Percentiles rank a stretch among this genome's conserved stretches.
These are phyloP conservation scores for Bactericera cockerelli DNA, from an alignment of 1,140 invertebrate genomes.

Conservation along the genomic window DNA sequence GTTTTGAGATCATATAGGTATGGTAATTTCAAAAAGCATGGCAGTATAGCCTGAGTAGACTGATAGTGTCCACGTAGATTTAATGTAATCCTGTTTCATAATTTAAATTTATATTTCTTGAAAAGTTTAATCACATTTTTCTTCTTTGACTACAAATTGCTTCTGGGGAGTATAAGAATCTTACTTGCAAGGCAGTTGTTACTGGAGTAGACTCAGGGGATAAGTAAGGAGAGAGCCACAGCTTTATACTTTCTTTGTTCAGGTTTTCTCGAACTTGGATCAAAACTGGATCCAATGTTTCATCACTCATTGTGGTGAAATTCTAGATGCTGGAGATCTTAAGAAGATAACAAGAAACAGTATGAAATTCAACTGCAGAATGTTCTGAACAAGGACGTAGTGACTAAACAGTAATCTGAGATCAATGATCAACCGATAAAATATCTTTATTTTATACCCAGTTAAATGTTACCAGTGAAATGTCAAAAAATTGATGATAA, in stretches of 20 bases:
- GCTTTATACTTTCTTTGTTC: not conserved
- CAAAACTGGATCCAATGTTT: not conserved
- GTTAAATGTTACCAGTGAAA: not conserved
- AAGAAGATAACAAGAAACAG: not conserved
- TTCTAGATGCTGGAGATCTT: not conserved
- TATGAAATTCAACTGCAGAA: not conserved
- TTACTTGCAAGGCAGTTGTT: not conserved
- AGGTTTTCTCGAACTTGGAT: not conserved
- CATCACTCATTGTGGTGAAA: not conserved
- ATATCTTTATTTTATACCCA: not conserved
- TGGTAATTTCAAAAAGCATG: too few species aligned
- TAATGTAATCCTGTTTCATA: too few species aligned
- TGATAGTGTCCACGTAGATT: too few species aligned
- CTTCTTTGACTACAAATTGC: too few species aligned
- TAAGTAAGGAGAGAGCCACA: not conserved
- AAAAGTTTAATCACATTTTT: too few species aligned
- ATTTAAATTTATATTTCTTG: too few species aligned
- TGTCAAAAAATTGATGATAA: not conserved
- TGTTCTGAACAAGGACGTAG: not conserved
- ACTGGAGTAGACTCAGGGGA: not conserved
- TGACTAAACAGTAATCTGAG: not conserved
- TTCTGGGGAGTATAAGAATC: too few species aligned
- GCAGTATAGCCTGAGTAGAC: too few species aligned
- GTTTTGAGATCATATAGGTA: too few species aligned
- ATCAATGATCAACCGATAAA: not conserved